Conservation (phyloP, 2,888 invertebrate species). For the Synergus japonicus region DNA sequence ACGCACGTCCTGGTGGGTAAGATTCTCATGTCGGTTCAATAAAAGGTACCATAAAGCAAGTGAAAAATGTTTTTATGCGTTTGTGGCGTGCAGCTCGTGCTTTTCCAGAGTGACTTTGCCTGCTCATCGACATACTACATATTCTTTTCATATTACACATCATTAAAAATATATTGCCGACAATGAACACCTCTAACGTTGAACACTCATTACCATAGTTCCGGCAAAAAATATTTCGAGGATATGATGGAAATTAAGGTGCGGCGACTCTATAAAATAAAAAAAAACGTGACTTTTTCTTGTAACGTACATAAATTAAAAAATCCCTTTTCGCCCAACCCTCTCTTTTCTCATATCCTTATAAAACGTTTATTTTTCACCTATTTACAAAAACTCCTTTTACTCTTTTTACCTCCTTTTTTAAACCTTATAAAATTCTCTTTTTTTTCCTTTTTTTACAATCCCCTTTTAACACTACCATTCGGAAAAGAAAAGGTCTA, state of each 20-base stretch:
- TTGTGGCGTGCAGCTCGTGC: slow-evolving; percentile 27
- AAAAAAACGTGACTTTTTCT: neutral
- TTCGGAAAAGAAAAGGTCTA: too few relatives aligned
- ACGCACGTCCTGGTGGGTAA: slow-evolving; percentile 11
- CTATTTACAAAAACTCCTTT: too few relatives aligned
- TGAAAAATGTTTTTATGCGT: slow-evolving; percentile 29
- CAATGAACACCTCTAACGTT: neutral
- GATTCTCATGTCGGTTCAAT: neutral
- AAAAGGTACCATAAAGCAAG: slow-evolving; percentile 26
- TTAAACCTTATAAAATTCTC: too few relatives aligned
- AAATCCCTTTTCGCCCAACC: too few relatives aligned
- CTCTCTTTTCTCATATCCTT: too few relatives aligned
- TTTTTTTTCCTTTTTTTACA: too few relatives aligned
- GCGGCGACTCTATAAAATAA: neutral
- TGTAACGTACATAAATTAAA: too few relatives aligned
- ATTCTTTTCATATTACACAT: slow-evolving; percentile 15
- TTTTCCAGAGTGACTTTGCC: slow-evolving; percentile 12
- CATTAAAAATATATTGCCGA: slow-evolving; percentile 15
- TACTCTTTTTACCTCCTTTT: too few relatives aligned
- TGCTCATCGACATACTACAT: neutral
- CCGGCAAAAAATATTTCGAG: neutral
- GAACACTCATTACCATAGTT: neutral
- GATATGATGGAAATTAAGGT: neutral
- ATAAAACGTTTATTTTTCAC: too few relatives aligned
- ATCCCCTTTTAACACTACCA: too few relatives aligned